Base-by-base conservation (phyloP, 2,888 invertebrate species). In the Rhopalosiphum nymphaeae region DNA sequence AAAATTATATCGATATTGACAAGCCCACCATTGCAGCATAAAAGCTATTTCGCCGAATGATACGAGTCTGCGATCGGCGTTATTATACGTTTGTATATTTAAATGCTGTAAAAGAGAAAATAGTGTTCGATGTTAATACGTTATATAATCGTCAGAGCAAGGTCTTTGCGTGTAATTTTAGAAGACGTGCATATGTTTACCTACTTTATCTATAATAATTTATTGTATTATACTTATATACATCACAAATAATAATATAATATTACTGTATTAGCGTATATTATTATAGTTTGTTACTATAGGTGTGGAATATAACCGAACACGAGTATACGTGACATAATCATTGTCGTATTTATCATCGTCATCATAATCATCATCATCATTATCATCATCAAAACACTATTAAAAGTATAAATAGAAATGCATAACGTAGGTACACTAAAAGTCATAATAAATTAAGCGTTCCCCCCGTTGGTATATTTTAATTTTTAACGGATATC, bases 401-500 rank as follows among this genome's bases (percentile, higher is more conserved):
- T 36, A 78, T 78, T 78, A 78, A 36, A 78, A 78, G 3, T 78
- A 78, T 36, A 78, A 78, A 78, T 36, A 78, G 21, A 78, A 78
- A 36, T 36, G 36, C n/a, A 78, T 21, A 36, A 21, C 36, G 36
- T 42, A 78, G n/a, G n/a, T 21, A 36, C 53, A 78, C n/a, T n/a
- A 67, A 67, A n/a, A 78, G 78, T 78, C 36, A 36, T 78, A 78
- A 36, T 78, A 78, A 78, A 78, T 78, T 78, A 78, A 78, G 36
- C 21, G 36, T 36, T 36, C 36, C 36, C 36, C 16, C 78, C 21
- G 78, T 36, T 36, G 78, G 78, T 78, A 36, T 36, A 78, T 78
- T 78, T 78, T 9, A 78, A 78, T 78, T 78, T 78, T 78, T 78
- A 78, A 78, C 78, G 78, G 78, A 78, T 78, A 78, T 78, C 78